Base-by-base conservation (phyloP, 1,140 invertebrate species). In the Temnothorax longispinosus region DNA sequence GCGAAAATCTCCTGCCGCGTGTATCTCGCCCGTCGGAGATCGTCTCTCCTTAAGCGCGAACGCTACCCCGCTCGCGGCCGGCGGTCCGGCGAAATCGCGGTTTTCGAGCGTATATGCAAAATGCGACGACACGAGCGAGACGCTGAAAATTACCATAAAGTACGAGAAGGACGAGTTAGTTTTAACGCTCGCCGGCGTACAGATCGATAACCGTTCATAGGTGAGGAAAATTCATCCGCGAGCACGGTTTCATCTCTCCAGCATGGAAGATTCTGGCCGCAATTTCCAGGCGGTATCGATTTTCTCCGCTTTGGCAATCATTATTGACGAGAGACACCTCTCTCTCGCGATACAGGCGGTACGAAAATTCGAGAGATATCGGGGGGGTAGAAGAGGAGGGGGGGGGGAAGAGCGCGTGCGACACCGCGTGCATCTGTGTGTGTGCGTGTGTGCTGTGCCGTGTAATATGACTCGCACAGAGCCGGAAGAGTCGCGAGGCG, bases 141-240 rank as follows among this genome's bases (percentile, higher is more conserved):
- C 44, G 50, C 8, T 32, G 64, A 81, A 78, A 78, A 81, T 81
- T 81, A 81, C n/a, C 47, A 21, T 50, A 78, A 65, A 78, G 47
- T 44, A 81, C 10, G 65, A 56, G 76, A 78, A 35, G 64, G 50
- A 81, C 47, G 47, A 81, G 47, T 81, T 54, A 56, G 64, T 81
- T 81, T 81, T 78, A 78, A 56, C 77, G 65, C 21, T 71, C 32
- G 65, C 64, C 64, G 35, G 50, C 62, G 64, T 56, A 44, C 77
- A 75, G 56, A 75, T 84, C 80, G 80, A 84, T 84, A 84, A 50
- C 69, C 58, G 82, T 85, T 65, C 60, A 78, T 85, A 85, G 75
- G 72, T 64, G 82, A 85, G 82, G 74, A 78, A 85, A 85, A 85
- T 84, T 84, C 41, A 84, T 74, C 60, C 82, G 60, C 71, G 75